Evolutionary conservation across 2,888 invertebrate species (phyloP), one percentile per base, ranked within the genome.

Genomic region (Drosophila merina): DNA sequence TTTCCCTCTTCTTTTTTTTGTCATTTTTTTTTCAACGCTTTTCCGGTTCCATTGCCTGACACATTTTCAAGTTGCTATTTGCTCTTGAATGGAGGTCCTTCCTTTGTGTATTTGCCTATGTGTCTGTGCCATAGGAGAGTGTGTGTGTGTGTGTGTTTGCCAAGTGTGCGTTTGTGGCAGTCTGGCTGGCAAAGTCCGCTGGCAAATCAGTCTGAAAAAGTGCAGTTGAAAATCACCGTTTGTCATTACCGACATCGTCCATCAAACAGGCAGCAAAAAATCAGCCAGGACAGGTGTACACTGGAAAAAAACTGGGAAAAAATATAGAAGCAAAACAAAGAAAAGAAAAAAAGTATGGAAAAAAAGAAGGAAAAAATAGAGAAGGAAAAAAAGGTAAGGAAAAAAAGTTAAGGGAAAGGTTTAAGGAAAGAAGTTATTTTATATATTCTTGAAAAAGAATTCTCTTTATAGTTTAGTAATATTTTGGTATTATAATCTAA

Each of bases 161-260:
- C 7, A 49, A 28, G 4, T 38, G 12, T 54, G 42, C 30, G 49
- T 56, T 47, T n/a, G 48, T 50, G 58, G 38, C 31, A 7, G 30
- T 28, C 42, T 44, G 44, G 33, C 47, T 54, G 28, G 36, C 6
- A 14, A 20, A 51, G 44, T 44, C 36, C 40, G 40, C 20, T 42
- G 40, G 40, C 40, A 42, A 42, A 42, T 42, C 40, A 20, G 40
- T 42, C 20, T 36, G 25, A 45, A 64, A 58, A 54, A 64, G 48
- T 47, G 51, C 38, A 50, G 63, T 54, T 54, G 48, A 42, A 57
- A 69, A 88, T 83, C 83, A 75, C 59, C 78, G 86, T 75, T 75
- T 74, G 75, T 77, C 86, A 83, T 82, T 86, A 75, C 79, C 74
- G 72, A 76, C 77, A 74, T 79, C 72, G 76, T 57, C 73, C 48